Conservation (phyloP, 2,797 vertebrate species). For the Enteromius fasciolatus region DNA sequence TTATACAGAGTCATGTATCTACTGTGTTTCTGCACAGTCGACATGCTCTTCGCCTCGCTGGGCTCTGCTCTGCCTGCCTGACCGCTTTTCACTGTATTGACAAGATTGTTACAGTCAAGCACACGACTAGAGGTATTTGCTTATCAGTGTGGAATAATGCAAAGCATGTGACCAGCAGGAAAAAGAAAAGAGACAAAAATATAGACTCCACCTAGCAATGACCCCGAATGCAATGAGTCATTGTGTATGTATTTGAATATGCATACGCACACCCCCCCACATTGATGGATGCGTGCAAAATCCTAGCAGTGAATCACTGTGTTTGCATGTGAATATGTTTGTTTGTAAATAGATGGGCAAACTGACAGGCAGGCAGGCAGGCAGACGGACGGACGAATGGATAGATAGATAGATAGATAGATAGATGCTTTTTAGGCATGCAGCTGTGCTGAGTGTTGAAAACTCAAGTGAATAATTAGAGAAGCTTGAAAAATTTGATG, state of each 20-base stretch:
- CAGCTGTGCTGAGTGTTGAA: neutral
- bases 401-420: too few relatives aligned
- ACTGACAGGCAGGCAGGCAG: too few relatives aligned
- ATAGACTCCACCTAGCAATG: slow-evolving; percentile 6
- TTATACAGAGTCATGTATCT: neutral
- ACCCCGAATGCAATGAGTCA: slow-evolving; percentile 20
- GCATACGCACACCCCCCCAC: slow-evolving; percentile 35
- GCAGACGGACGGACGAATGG: too few relatives aligned
- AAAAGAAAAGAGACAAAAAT: slow-evolving; percentile 17
- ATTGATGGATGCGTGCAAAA: neutral
- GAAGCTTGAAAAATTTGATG: neutral
- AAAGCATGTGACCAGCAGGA: slow-evolving; percentile 26
- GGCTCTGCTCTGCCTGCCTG: slow-evolving; percentile 1
- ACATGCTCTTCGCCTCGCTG: neutral
- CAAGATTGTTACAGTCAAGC: slow-evolving; percentile 31
- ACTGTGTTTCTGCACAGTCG: neutral
- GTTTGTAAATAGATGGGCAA: neutral
- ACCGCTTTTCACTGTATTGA: slow-evolving; percentile 8
- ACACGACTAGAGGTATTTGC: slow-evolving; percentile 23
- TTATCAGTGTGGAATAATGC: slow-evolving; percentile 20
- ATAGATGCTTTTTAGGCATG: neutral
- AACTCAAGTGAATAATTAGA: neutral
- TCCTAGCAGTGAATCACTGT: slow-evolving; percentile 3
- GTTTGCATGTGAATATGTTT: neutral
- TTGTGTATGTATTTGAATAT: slow-evolving; percentile 12